Conservation (phyloP, 2,888 invertebrate species). For the Phortica magna region DNA sequence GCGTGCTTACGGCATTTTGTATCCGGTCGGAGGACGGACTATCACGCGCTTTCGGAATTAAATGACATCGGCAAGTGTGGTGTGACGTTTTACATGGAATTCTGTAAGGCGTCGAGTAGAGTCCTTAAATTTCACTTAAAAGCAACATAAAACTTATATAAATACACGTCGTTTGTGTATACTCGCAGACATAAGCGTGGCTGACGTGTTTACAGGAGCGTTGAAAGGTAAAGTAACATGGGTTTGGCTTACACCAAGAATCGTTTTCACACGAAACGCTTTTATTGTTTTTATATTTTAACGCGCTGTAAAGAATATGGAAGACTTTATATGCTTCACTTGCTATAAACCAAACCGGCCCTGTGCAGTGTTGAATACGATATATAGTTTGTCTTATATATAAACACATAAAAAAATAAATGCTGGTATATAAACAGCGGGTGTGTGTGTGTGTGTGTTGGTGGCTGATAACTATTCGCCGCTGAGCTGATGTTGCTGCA, state of each 20-base stretch:
- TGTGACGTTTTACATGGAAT: constrained; percentile 50
- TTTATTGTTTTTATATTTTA: too few species aligned
- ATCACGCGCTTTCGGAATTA: too few species aligned
- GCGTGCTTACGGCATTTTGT: constrained; percentile 64
- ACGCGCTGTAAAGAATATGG: too few species aligned
- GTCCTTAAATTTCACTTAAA: constrained; percentile 74
- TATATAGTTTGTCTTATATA: not conserved
- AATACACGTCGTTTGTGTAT: constrained; percentile 55
- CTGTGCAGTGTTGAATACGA: too few species aligned
- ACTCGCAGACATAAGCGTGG: not conserved
- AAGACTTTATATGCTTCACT: too few species aligned
- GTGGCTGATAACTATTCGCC: constrained; percentile 45
- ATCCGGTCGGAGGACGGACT: constrained; percentile 58
- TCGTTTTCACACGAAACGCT: too few species aligned
- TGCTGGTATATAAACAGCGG: constrained; percentile 17
- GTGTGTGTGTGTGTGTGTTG: constrained; percentile 42
- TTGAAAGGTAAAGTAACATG: not conserved
- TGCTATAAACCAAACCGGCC: too few species aligned
- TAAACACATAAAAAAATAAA: constrained; percentile 6
- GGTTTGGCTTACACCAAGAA: not conserved
- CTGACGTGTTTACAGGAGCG: not conserved
- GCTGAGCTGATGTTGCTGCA: constrained; percentile 29
- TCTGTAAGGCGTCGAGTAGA: constrained; percentile 65
- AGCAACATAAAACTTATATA: constrained; percentile 71
- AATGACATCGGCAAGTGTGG: too few species aligned